Evolutionary conservation across 2,888 invertebrate genomes (phyloP).

Genomic region (Tetragonula carbonaria): DNA sequence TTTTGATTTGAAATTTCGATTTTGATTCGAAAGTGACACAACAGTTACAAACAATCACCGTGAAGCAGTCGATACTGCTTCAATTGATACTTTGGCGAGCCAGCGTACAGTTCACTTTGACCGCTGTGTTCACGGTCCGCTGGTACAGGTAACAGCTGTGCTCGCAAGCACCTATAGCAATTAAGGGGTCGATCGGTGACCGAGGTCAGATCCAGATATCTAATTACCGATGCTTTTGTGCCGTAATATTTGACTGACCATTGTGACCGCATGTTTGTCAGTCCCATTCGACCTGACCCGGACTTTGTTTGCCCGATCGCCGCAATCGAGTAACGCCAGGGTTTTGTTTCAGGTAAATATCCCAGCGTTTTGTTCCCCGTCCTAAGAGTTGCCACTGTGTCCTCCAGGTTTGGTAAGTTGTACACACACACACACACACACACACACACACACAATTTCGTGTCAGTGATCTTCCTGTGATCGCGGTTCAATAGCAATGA

Average conservation of each 20-base stretch:
- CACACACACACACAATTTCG: too few relatives aligned
- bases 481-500: too few relatives aligned
- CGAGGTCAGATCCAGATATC: slow-evolving; percentile 3
- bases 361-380: slow-evolving; percentile 20
- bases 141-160: background rate
- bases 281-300: slow-evolving; percentile 39
- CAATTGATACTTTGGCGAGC: background rate
- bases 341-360: slow-evolving; percentile 69
- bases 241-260: slow-evolving; percentile 31
- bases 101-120: background rate
- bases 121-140: background rate
- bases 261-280: slow-evolving; percentile 37
- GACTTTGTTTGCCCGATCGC: slow-evolving; percentile 30
- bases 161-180: background rate
- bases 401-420: slow-evolving; percentile 47
- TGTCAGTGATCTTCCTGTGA: too few relatives aligned
- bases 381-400: background rate
- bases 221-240: slow-evolving; percentile 60
- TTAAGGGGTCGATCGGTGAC: background rate
- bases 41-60: too few relatives aligned
- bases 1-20: too few relatives aligned
- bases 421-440: background rate
- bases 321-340: slow-evolving; percentile 26
- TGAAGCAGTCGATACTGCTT: too few relatives aligned
- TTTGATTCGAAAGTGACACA: too few relatives aligned